phyloP scores from a whole-genome alignment of 2,797 vertebrate genomes.

The Rhinogobio ventralis region DNA sequence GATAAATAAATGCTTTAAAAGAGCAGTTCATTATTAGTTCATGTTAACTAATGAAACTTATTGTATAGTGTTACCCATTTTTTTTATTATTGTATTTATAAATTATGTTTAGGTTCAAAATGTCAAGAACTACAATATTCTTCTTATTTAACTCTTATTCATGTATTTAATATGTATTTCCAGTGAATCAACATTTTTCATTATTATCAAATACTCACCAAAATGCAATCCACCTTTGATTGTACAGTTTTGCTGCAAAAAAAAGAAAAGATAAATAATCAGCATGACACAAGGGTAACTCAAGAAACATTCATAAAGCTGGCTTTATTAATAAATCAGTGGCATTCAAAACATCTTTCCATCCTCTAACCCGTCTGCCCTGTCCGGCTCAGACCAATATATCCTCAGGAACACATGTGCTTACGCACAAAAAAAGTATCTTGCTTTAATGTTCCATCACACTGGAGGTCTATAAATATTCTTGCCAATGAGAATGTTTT shows the following conservation, averaged over 20 bases:
- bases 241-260: constrained; percentile 96
- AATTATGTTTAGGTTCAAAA: background rate
- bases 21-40: too few relatives aligned
- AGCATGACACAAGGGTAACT: constrained; percentile 72
- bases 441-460: constrained; percentile 64
- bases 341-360: constrained; percentile 77
- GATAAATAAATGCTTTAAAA: too few relatives aligned
- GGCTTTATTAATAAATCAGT: constrained; percentile 83
- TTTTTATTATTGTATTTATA: background rate
- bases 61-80: too few relatives aligned
- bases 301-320: constrained; percentile 71
- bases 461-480: constrained; percentile 58
- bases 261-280: constrained; percentile 66
- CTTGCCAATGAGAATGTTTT: constrained; percentile 37
- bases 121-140: background rate
- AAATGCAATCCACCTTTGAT: constrained; percentile 98
- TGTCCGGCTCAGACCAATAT: constrained; percentile 69
- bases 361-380: constrained; percentile 69
- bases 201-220: constrained; percentile 87
- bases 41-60: too few relatives aligned
- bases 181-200: background rate
- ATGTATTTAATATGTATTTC: background rate
- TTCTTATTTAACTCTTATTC: background rate
- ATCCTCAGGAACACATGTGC: constrained; percentile 74
- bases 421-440: constrained; percentile 68